Conservation (phyloP, 2,113 vertebrate genomes). For the Clarias magur region DNA sequence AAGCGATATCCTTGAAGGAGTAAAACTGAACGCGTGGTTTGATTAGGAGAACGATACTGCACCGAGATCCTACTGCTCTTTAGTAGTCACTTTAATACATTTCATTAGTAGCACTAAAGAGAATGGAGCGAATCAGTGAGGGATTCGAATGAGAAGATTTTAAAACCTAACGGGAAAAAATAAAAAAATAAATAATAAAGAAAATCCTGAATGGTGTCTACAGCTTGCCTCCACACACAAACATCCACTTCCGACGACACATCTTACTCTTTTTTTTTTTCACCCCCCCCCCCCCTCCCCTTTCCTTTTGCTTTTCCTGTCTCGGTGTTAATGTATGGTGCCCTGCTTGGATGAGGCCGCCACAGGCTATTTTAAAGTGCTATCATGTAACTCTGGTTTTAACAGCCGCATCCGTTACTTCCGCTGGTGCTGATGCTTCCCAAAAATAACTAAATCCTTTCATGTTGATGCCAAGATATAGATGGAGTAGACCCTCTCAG, state of each 20-base stretch:
- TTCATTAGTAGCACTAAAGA: background rate
- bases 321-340: constrained; percentile 35
- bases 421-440: constrained; percentile 34
- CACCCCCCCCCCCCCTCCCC: too few species aligned
- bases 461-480: constrained; percentile 31
- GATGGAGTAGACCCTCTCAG: background rate
- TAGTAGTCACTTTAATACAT: background rate
- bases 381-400: constrained; percentile 53
- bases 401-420: constrained; percentile 52
- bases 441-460: constrained; percentile 46
- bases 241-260: background rate
- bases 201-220: background rate
- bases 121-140: too few species aligned
- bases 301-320: background rate
- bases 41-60: background rate
- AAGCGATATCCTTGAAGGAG: background rate
- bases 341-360: constrained; percentile 25
- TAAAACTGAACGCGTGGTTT: background rate
- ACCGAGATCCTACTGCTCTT: background rate
- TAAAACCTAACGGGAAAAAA: background rate
- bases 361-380: constrained; percentile 51
- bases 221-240: background rate
- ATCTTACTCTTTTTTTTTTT: background rate
- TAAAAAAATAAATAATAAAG: too few species aligned
- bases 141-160: background rate